Conservation (phyloP, 1,140 invertebrate genomes). For the Monochamus saltuarius region DNA sequence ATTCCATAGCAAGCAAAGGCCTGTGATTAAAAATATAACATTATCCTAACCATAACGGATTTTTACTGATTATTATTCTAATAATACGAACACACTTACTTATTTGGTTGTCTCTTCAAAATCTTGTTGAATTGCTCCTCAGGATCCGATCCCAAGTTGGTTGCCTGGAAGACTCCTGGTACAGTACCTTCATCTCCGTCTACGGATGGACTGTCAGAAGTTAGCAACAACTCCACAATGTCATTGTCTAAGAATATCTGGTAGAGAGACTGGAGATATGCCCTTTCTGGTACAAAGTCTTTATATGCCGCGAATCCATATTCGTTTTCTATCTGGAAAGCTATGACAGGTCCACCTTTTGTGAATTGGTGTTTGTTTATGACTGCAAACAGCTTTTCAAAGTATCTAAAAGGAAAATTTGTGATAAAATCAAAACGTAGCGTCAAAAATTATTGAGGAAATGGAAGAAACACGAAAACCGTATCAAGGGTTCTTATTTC, state of each 20-base stretch:
- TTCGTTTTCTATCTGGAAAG: conserved; percentile 60
- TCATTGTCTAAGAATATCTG: conserved; percentile 45
- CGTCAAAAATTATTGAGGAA: too few relatives aligned
- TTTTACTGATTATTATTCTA: too few relatives aligned
- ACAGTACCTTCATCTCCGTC: conserved; percentile 30
- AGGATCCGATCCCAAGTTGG: conserved; percentile 56
- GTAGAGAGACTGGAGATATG: conserved; percentile 54
- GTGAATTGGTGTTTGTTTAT: conserved; percentile 58
- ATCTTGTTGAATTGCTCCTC: conserved; percentile 50
- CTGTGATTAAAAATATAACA: conserved; percentile 44
- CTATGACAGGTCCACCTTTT: conserved; percentile 61
- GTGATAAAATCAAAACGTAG: too few relatives aligned
- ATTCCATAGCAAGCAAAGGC: conserved; percentile 65
- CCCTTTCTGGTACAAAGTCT: conserved; percentile 50
- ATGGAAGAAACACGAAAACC: too few relatives aligned
- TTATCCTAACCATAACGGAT: too few relatives aligned
- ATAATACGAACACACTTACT: too few relatives aligned
- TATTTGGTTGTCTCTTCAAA: conserved; percentile 53
- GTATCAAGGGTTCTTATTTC: too few relatives aligned
- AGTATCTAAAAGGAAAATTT: conserved; percentile 48
- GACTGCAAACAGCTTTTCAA: conserved; percentile 53
- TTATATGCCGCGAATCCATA: conserved; percentile 50
- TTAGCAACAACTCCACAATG: conserved; percentile 55
- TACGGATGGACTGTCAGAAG: conserved; percentile 52
- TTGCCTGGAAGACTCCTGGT: conserved; percentile 50